These are phyloP conservation scores for Copsychus sechellarum DNA, from an alignment of 2,113 vertebrate genomes.

Conservation along the genomic window DNA sequence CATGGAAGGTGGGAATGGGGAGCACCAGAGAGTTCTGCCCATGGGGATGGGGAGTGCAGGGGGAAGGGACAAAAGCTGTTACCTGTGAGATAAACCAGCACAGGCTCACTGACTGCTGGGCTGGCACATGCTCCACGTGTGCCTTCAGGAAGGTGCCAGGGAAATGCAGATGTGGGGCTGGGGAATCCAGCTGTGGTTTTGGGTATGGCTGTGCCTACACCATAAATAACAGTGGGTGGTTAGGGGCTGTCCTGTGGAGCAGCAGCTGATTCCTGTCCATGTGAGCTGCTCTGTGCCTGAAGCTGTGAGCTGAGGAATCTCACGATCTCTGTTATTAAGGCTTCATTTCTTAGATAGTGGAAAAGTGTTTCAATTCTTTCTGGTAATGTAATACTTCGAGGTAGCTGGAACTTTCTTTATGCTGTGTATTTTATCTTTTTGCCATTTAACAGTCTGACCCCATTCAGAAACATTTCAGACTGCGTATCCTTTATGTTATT, in stretches of 20 bases:
- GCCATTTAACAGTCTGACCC: slow-evolving; percentile 48
- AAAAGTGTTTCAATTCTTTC: slow-evolving; percentile 24
- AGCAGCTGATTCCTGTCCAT: slow-evolving; percentile 8
- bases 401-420: background rate
- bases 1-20: background rate
- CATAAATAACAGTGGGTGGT: background rate
- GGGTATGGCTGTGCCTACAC: slow-evolving; percentile 2
- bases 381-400: slow-evolving; percentile 7
- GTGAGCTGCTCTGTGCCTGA: background rate
- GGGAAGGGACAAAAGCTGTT: too few relatives aligned
- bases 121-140: too few relatives aligned
- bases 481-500: background rate
- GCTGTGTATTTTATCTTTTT: slow-evolving; percentile 30
- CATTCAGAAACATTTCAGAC: slow-evolving; percentile 45
- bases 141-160: too few relatives aligned
- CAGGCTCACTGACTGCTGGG: too few relatives aligned
- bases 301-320: slow-evolving; percentile 11
- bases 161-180: background rate
- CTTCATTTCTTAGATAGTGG: slow-evolving; percentile 13
- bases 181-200: background rate
- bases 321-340: background rate
- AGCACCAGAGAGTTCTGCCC: background rate
- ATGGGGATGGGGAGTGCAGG: too few relatives aligned
- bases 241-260: slow-evolving; percentile 16
- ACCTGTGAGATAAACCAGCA: too few relatives aligned